Evolutionary conservation across 2,797 vertebrate genomes (phyloP), one percentile per base, ranked within the genome.

Genomic region (Coracias cyanogaster): DNA sequence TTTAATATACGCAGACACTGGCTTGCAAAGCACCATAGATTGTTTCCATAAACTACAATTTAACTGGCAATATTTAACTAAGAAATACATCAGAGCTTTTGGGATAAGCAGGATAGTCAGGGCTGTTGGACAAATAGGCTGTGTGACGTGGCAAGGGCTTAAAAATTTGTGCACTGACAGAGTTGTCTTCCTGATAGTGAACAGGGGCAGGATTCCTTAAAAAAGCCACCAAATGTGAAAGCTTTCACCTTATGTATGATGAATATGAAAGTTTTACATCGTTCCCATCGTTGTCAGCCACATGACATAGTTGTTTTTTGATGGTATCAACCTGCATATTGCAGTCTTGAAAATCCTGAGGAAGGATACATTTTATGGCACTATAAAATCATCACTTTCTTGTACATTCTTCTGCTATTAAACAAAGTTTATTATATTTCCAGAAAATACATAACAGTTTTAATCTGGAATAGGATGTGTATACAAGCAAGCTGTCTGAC

Each of bases 61-160:
- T 83, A 69, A 48, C 39, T 19, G 39, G 69, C 92, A 65, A 73
- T 58, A 78, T 84, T 93, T 87, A 87, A 76, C 93, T 71, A 94
- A 82, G 70, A 89, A 92, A 62, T 51, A 18, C 46, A 65, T 46
- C 41, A 15, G 31, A 86, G 60, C 20, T n/a, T 69, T 48, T 65
- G 67, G 33, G 86, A 55, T 57, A 60, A 72, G 69, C 7, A 41
- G 22, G 14, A 20, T 26, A 18, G 60, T 83, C 39, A 31, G 16
- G 33, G 14, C 5, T 54, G 33, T n/a, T 86, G 73, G 54, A 29
- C 43, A 66, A 78, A 15, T 35, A 20, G 31, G 54, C 3, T 39
- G 9, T 58, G 35, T 45, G 61, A 37, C 10, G 4, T n/a, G 26
- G 31, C 31, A 88, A 15, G 41, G 77, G 16, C 31, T 73, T 74